These are phyloP conservation scores for Theretra japonica DNA, from an alignment of 2,888 invertebrate genomes.

Conservation along the genomic window DNA sequence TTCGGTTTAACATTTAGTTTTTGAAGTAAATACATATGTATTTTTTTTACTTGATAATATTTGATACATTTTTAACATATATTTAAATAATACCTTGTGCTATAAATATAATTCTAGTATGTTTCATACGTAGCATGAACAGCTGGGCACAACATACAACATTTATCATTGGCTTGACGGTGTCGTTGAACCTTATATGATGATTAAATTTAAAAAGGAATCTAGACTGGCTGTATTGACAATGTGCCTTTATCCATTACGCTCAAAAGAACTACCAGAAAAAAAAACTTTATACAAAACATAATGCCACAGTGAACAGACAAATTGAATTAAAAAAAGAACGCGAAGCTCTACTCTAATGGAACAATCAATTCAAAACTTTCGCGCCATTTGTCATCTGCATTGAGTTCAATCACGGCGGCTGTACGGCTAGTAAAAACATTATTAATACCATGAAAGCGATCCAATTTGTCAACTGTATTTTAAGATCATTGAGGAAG, in stretches of 20 bases:
- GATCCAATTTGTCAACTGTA: conserved; percentile 29
- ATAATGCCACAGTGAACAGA: conserved; percentile 42
- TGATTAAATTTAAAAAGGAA: not conserved
- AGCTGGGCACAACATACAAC: not conserved
- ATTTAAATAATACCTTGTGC: not conserved
- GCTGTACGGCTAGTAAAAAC: conserved; percentile 38
- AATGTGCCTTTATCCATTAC: not conserved
- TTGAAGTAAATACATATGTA: not conserved
- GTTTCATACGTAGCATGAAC: not conserved
- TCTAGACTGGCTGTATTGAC: conserved; percentile 1
- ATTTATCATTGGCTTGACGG: not conserved
- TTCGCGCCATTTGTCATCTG: conserved; percentile 46
- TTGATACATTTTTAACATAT: not conserved
- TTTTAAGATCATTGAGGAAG: conserved; percentile 6
- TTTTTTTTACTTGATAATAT: not conserved
- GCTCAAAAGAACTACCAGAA: not conserved
- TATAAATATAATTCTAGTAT: not conserved
- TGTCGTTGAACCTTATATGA: not conserved
- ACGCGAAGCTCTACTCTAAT: conserved; percentile 44
- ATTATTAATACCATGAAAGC: conserved; percentile 37
- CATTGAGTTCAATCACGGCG: conserved; percentile 32
- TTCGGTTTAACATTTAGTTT: not conserved
- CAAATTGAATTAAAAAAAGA: conserved; percentile 48
- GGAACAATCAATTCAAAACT: conserved; percentile 51
- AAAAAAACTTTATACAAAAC: not conserved